Evolutionary conservation across 2,797 vertebrate species (phyloP).

Genomic region (Notolabrus celidotus): DNA sequence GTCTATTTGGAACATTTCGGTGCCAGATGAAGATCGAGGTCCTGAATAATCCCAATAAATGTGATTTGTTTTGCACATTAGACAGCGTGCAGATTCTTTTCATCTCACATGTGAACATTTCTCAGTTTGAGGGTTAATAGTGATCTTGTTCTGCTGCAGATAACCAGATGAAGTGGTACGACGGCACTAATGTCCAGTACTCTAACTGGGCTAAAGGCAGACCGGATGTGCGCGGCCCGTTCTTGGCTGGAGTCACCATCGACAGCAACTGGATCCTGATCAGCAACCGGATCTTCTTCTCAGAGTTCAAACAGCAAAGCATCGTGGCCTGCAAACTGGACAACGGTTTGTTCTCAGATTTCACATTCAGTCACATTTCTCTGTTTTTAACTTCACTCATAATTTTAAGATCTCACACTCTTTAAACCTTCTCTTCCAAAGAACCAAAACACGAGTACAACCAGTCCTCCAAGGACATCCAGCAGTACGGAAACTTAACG

Average conservation of each 20-base stretch:
- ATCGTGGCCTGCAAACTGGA: slow-evolving; percentile 95
- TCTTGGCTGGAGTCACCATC: slow-evolving; percentile 89
- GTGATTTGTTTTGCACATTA: too few species aligned
- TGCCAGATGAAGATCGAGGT: too few species aligned
- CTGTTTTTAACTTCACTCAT: neutral
- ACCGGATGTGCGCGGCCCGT: slow-evolving; percentile 80
- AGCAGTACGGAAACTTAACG: slow-evolving; percentile 79
- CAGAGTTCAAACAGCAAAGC: slow-evolving; percentile 85
- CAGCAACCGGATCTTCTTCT: slow-evolving; percentile 59
- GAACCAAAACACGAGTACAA: slow-evolving; percentile 81
- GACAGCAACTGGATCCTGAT: slow-evolving; percentile 90
- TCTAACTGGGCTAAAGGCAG: slow-evolving; percentile 92
- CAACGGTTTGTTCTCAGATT: slow-evolving; percentile 79
- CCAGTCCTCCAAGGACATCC: slow-evolving; percentile 72
- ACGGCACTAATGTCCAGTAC: slow-evolving; percentile 90
- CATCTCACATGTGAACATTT: too few species aligned
- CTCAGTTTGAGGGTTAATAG: neutral
- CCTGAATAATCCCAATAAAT: too few species aligned
- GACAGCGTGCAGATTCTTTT: too few species aligned
- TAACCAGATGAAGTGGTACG: slow-evolving; percentile 89
- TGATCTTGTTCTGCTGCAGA: slow-evolving; percentile 58
- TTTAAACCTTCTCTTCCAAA: slow-evolving; percentile 38
- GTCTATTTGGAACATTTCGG: too few species aligned
- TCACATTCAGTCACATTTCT: neutral
- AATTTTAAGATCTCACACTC: neutral